Conservation (phyloP, 2,888 invertebrate species). For the Synergus japonicus region DNA sequence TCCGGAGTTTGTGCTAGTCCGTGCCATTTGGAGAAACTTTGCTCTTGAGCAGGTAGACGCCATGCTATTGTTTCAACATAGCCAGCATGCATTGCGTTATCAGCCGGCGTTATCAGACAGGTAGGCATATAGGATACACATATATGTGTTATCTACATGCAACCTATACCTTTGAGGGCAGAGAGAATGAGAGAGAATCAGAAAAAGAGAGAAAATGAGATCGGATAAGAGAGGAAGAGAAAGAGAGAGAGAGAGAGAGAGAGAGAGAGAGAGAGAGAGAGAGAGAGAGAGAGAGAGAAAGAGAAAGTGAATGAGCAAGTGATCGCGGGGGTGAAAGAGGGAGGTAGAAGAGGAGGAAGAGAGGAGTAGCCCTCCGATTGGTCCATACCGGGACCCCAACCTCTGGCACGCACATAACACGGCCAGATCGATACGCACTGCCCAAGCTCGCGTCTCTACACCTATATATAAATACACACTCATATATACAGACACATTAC, state of each 20-base stretch:
- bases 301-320: slow-evolving; percentile 18
- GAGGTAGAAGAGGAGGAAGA: slow-evolving; percentile 44
- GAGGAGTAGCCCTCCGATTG: slow-evolving; percentile 69
- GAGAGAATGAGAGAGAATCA: slow-evolving; percentile 41
- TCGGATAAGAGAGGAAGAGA: slow-evolving; percentile 20
- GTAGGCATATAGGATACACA: slow-evolving; percentile 13
- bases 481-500: too few species aligned
- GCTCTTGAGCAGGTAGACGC: slow-evolving; percentile 43
- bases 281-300: slow-evolving; percentile 21
- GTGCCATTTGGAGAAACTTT: slow-evolving; percentile 38
- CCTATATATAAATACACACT: slow-evolving; percentile 44
- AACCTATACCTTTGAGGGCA: slow-evolving; percentile 24
- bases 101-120: slow-evolving; percentile 37
- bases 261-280: slow-evolving; percentile 4
- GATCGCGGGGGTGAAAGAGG: neutral
- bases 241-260: neutral
- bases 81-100: slow-evolving; percentile 45
- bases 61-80: slow-evolving; percentile 44
- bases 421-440: slow-evolving; percentile 78
- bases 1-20: slow-evolving; percentile 31
- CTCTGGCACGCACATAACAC: slow-evolving; percentile 75
- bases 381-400: slow-evolving; percentile 74
- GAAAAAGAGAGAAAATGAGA: slow-evolving; percentile 10
- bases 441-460: slow-evolving; percentile 67
- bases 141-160: slow-evolving; percentile 34